A percentile compares a stretch with the other conserved stretches of the same genome.
Conservation (phyloP, 2,113 vertebrate species). For the Pseudorasbora parva region DNA sequence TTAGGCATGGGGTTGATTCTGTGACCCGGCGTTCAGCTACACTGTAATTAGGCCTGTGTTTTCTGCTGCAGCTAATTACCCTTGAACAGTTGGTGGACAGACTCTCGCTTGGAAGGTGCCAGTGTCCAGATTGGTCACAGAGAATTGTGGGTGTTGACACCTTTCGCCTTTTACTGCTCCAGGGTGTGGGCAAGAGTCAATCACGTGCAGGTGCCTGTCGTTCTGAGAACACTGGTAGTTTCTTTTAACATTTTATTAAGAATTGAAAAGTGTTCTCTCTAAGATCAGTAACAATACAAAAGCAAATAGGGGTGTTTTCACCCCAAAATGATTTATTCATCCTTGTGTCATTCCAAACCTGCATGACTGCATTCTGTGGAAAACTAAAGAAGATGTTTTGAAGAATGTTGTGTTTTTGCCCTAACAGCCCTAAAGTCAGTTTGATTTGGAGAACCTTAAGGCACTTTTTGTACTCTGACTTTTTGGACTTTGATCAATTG, state of each 20-base stretch:
- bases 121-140: slow-evolving; percentile 50
- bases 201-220: neutral
- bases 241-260: neutral
- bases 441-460: neutral
- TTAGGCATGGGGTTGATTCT: slow-evolving; percentile 21
- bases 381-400: too few species aligned
- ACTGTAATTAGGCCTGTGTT: slow-evolving; percentile 48
- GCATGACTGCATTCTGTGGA: neutral
- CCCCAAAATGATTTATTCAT: neutral
- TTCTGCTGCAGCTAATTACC: slow-evolving; percentile 45
- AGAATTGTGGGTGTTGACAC: slow-evolving; percentile 26
- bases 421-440: neutral
- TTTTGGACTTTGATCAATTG: slow-evolving; percentile 65
- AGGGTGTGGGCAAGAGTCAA: slow-evolving; percentile 1
- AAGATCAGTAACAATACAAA: neutral
- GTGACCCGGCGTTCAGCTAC: slow-evolving; percentile 19
- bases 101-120: slow-evolving; percentile 25
- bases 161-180: slow-evolving; percentile 11
- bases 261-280: neutral
- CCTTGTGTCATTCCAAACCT: neutral
- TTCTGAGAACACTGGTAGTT: neutral
- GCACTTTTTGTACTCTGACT: neutral
- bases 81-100: slow-evolving; percentile 45
- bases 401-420: too few species aligned
- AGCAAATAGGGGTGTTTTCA: neutral